phyloP scores from a whole-genome alignment of 2,797 vertebrate species.

The Scomberomorus guttatus region DNA sequence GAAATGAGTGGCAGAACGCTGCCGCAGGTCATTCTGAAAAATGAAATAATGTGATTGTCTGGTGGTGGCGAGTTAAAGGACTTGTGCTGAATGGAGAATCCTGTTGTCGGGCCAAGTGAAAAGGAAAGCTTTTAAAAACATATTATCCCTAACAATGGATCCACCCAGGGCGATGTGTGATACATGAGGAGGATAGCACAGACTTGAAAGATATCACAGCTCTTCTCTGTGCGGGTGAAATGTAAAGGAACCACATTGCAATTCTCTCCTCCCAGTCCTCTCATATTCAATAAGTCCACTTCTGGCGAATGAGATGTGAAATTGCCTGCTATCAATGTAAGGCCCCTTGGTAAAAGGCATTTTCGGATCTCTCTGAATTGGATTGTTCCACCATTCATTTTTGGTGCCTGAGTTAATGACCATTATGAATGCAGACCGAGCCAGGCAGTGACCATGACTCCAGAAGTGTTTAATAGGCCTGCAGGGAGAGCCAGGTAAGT shows the following conservation, averaged over 20 bases:
- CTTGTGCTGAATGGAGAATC: constrained; percentile 60
- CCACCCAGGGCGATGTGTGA: constrained; percentile 60
- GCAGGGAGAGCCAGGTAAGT: constrained; percentile 68
- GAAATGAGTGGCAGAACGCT: constrained; percentile 50
- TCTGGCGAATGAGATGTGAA: constrained; percentile 83
- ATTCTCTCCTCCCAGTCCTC: constrained; percentile 68
- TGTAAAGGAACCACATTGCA: constrained; percentile 71
- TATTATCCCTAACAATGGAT: constrained; percentile 75
- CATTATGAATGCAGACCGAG: constrained; percentile 79
- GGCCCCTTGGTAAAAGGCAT: constrained; percentile 74
- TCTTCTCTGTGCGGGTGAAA: constrained; percentile 61
- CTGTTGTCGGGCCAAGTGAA: constrained; percentile 61
- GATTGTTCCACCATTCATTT: constrained; percentile 82
- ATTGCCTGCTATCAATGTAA: constrained; percentile 79
- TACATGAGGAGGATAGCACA: constrained; percentile 55
- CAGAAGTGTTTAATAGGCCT: constrained; percentile 70
- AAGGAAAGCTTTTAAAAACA: constrained; percentile 75
- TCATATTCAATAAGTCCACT: constrained; percentile 81
- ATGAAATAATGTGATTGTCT: constrained; percentile 68
- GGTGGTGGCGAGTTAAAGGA: constrained; percentile 59
- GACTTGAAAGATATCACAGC: constrained; percentile 61
- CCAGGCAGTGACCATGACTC: constrained; percentile 69
- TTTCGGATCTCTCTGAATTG: constrained; percentile 78
- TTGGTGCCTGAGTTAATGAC: constrained; percentile 76
- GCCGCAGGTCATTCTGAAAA: constrained; percentile 59